phyloP scores from a whole-genome alignment of 1,140 invertebrate species.

The Atta texana region DNA sequence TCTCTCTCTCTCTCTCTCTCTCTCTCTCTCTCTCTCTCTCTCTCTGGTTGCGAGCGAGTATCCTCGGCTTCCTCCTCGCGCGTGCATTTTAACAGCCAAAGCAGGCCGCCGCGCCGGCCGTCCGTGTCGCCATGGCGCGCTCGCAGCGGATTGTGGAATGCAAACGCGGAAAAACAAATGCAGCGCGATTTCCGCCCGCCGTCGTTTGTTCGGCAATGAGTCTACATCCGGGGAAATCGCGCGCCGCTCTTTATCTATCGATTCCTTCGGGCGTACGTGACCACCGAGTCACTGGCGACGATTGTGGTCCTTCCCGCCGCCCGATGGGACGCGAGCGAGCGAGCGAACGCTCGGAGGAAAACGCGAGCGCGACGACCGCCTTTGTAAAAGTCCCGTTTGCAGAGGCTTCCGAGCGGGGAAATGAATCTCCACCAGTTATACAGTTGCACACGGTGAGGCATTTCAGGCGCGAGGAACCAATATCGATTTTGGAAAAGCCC shows the following conservation, averaged over 20 bases:
- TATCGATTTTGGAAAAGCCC: constrained; percentile 19
- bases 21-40: too few relatives aligned
- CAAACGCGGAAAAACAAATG: neutral
- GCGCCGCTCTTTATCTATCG: constrained; percentile 41
- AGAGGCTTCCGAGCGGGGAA: neutral
- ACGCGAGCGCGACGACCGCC: neutral
- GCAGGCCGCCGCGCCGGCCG: too few relatives aligned
- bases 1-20: too few relatives aligned
- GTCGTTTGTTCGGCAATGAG: neutral
- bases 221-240: neutral
- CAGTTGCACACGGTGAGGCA: neutral
- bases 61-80: constrained; percentile 11
- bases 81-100: neutral
- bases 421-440: neutral
- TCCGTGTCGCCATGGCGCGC: neutral
- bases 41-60: neutral
- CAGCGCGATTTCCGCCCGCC: neutral
- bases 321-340: constrained; percentile 4
- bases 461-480: neutral
- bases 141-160: too few relatives aligned
- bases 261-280: constrained; percentile 42
- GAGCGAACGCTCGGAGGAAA: neutral
- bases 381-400: neutral
- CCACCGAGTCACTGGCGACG: neutral
- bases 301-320: neutral